Conservation (phyloP, 2,797 vertebrate species). For the Phataginus tetradactyla region DNA sequence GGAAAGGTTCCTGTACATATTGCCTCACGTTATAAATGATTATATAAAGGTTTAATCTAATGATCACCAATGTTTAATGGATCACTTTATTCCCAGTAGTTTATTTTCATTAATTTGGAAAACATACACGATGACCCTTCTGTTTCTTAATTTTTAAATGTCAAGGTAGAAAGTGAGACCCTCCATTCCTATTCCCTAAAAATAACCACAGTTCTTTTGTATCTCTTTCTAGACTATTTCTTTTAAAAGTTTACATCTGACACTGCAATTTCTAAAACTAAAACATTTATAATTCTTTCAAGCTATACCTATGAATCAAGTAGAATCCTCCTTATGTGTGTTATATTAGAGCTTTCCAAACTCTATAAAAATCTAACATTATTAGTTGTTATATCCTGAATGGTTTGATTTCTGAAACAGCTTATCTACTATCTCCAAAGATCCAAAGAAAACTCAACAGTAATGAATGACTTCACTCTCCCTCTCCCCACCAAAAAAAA, state of each 20-base stretch:
- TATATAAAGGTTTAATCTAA: conserved; percentile 6
- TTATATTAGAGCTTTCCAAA: conserved; percentile 20
- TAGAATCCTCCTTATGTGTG: background rate
- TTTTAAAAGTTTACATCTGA: conserved; percentile 3
- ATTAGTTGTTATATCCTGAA: background rate
- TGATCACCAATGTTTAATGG: background rate
- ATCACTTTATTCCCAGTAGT: background rate
- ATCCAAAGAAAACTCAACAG: background rate
- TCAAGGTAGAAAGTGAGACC: conserved; percentile 13
- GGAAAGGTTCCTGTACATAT: background rate
- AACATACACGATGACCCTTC: background rate
- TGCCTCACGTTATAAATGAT: background rate
- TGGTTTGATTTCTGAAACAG: conserved; percentile 40
- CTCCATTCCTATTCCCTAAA: conserved; percentile 22
- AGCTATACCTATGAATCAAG: background rate
- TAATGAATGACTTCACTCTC: background rate
- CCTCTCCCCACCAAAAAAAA: background rate
- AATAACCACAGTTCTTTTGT: conserved; percentile 18
- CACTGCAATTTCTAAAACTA: conserved; percentile 6
- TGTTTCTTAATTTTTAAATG: conserved; percentile 44
- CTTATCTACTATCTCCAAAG: conserved; percentile 2
- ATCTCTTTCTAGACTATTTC: background rate
- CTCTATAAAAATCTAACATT: conserved; percentile 20
- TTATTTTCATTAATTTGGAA: conserved; percentile 20
- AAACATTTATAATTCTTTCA: conserved; percentile 4